Evolutionary conservation across 2,888 invertebrate species (phyloP).

Genomic region (Diarsia mendica): DNA sequence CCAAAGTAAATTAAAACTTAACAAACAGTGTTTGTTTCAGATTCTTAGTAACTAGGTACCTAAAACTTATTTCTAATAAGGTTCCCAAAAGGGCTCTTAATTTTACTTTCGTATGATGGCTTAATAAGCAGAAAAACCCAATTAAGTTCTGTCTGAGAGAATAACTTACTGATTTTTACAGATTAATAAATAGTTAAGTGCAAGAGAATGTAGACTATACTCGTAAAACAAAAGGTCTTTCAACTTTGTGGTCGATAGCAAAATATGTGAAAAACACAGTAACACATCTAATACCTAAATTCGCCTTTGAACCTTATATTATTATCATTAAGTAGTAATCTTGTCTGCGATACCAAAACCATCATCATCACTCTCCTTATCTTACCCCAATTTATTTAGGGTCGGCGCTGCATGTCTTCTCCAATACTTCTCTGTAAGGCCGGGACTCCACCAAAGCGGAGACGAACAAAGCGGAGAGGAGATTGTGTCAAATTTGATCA

Average conservation of each 20-base stretch:
- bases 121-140: neutral
- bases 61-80: neutral
- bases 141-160: conserved; percentile 8
- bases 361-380: too few species aligned
- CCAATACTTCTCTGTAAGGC: too few species aligned
- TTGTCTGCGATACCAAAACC: too few species aligned
- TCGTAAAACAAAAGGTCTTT: neutral
- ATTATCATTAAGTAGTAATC: too few species aligned
- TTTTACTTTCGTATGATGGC: neutral
- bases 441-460: too few species aligned
- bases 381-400: too few species aligned
- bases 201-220: neutral
- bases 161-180: neutral
- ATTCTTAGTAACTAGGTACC: neutral
- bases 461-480: too few species aligned
- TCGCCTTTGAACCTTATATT: too few species aligned
- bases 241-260: neutral
- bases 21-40: neutral
- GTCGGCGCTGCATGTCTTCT: too few species aligned
- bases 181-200: neutral
- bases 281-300: too few species aligned
- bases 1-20: too few species aligned
- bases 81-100: neutral
- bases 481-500: too few species aligned
- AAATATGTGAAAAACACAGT: neutral